Evolutionary conservation across 1,140 invertebrate genomes (phyloP).

Genomic region (Cydia pomonella): DNA sequence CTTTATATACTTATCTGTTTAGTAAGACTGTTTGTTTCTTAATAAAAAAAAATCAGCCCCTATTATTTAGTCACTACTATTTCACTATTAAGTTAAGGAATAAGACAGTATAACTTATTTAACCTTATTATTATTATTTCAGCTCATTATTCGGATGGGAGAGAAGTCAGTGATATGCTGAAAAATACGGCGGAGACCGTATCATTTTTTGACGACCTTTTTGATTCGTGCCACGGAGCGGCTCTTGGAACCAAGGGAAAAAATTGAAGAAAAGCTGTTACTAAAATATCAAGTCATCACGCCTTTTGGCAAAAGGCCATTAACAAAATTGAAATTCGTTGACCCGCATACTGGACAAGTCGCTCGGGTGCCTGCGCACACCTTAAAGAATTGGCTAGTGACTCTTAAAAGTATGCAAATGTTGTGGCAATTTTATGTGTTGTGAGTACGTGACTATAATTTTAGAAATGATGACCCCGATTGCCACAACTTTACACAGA

Average conservation of each 20-base stretch:
- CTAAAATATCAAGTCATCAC: conserved; percentile 15
- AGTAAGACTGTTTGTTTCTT: too few species aligned
- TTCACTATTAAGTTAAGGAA: too few species aligned
- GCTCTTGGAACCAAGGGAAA: background rate
- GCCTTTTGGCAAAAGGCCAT: conserved; percentile 33
- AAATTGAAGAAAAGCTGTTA: background rate
- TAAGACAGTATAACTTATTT: too few species aligned
- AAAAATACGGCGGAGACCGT: conserved; percentile 30
- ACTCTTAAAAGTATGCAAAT: conserved; percentile 44
- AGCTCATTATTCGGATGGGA: conserved; percentile 38
- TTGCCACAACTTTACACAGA: conserved; percentile 38
- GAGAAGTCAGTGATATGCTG: conserved; percentile 10
- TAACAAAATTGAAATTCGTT: conserved; percentile 33
- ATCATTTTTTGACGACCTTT: conserved; percentile 37
- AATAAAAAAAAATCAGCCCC: too few species aligned
- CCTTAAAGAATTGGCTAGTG: conserved; percentile 37
- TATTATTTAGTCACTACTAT: too few species aligned
- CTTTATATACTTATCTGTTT: too few species aligned
- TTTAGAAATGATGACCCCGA: conserved; percentile 40
- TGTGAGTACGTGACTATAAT: conserved; percentile 39
- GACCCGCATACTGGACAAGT: conserved; percentile 26
- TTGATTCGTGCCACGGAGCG: conserved; percentile 34
- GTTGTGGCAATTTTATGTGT: too few species aligned
- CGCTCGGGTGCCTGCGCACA: conserved; percentile 24
- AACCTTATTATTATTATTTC: conserved; percentile 13